Percentiles rank a stretch among this genome's conserved stretches.
Evolutionary conservation across 2,888 invertebrate genomes (phyloP).

Genomic region (Drosophila rubida): DNA sequence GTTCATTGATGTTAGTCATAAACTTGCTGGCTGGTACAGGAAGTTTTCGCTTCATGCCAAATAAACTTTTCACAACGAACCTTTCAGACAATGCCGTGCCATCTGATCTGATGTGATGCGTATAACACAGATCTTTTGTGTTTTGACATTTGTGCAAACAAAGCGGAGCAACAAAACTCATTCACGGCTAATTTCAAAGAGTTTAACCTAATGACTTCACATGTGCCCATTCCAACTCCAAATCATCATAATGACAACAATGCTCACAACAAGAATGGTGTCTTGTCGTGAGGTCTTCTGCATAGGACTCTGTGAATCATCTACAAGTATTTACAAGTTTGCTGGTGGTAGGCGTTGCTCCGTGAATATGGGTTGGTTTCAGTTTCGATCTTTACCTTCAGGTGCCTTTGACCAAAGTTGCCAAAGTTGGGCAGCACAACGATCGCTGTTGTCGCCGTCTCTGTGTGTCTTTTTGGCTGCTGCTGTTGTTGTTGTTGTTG

Average conservation of each 20-base stretch:
- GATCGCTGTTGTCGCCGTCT: neutral
- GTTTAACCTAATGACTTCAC: neutral
- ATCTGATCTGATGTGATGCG: slow-evolving; percentile 51
- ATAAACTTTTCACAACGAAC: slow-evolving; percentile 50
- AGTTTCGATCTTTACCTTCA: slow-evolving; percentile 67
- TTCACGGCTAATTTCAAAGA: slow-evolving; percentile 37
- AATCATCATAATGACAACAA: neutral
- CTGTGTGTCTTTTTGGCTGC: neutral
- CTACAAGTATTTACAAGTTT: neutral
- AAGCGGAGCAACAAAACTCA: slow-evolving; percentile 31
- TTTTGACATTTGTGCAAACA: slow-evolving; percentile 12
- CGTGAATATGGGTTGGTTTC: slow-evolving; percentile 21
- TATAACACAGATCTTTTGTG: slow-evolving; percentile 56
- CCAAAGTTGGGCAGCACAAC: slow-evolving; percentile 33
- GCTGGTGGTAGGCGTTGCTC: neutral
- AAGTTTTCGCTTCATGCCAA: slow-evolving; percentile 64
- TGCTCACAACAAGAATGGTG: no score
- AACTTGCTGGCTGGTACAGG: slow-evolving; percentile 51
- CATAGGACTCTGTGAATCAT: slow-evolving; percentile 8
- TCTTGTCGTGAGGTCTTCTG: no score
- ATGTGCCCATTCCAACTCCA: neutral
- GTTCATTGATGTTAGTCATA: slow-evolving; percentile 33
- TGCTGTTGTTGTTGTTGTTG: slow-evolving; percentile 22
- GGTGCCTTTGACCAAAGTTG: slow-evolving; percentile 38
- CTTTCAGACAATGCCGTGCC: slow-evolving; percentile 21